Percentiles rank a stretch among this genome's conserved stretches.
phyloP scores from a whole-genome alignment of 2,113 vertebrate species.

The Prionailurus viverrinus region DNA sequence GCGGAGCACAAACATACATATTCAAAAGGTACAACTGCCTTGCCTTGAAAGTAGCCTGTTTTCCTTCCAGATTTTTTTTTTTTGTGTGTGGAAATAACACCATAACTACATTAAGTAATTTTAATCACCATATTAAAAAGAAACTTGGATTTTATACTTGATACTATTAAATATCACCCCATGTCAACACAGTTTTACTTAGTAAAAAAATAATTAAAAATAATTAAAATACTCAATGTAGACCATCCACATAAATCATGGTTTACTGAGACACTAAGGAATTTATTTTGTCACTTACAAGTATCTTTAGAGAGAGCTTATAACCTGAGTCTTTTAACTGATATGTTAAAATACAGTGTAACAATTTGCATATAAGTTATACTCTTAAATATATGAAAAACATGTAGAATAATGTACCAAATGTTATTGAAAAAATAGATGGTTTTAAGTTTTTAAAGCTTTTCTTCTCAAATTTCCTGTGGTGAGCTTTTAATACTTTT shows the following conservation, averaged over 20 bases:
- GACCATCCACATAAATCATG: not conserved
- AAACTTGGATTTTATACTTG: not conserved
- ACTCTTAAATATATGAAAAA: not conserved
- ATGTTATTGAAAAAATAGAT: not conserved
- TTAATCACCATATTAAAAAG: not conserved
- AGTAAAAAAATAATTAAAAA: not conserved
- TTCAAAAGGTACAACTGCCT: not conserved
- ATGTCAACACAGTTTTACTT: not conserved
- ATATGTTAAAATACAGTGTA: not conserved
- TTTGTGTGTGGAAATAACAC: not conserved
- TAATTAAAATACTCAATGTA: not conserved
- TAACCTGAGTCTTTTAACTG: not conserved
- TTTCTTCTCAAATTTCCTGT: not conserved
- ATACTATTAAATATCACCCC: not conserved
- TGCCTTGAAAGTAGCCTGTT: not conserved
- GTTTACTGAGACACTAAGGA: not conserved
- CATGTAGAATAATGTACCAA: not conserved
- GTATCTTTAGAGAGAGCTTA: not conserved
- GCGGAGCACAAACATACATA: not conserved
- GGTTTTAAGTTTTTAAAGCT: not conserved
- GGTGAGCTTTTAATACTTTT: not conserved
- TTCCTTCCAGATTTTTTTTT: not conserved
- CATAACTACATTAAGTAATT: not conserved
- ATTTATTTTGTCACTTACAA: constrained; percentile 26
- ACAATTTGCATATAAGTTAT: not conserved